Evolutionary conservation across 92 coral and sea anemone genomes (phyloP), one percentile per base, ranked within the genome.

Genomic region (Epizoanthus scotinus): DNA sequence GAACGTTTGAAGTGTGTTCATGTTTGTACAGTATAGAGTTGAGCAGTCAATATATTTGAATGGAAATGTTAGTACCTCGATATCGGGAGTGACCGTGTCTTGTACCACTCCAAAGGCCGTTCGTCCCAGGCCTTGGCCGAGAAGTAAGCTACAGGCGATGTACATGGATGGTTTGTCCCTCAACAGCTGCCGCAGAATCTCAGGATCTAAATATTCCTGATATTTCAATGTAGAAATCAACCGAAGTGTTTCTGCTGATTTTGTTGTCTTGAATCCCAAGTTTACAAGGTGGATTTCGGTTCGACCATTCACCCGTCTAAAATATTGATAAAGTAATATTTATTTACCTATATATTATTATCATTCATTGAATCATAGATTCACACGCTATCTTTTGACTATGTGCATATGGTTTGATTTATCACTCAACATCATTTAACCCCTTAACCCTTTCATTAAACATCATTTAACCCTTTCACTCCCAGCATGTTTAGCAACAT

Each of bases 21-120:
- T 34, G 40, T 34, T 34, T 34, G 2, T 34, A 44, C 7, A 44
- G 12, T 44, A 44, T 44, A 44, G 50, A 44, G 12, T 44, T 7
- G 1, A 44, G 36, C 4, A 31, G 36, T 31, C 36, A 31, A 31
- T 21, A 19, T 15, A 59, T 18, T 59, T 59, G 64, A 6, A 59
- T 27, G 12, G 25, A 27, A 50, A 55, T 10, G 55, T 68, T 18
- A 34, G 24, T 34, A 73, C 79, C 79, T 73, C 60, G 26, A 95
- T 92, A 71, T 93, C 95, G 44, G 95, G 95, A 28, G 89, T 93
- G 26, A 52, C 57, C n/a, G 93, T 94, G 84, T 93, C 95, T 63
- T 81, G 89, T 15, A 95, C 80, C 18, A 31, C 89, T 17, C 90
- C 94, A 61, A 80, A 93, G 2, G 93, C 65, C 18, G 85, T 71